Evolutionary conservation across 1,140 invertebrate genomes (phyloP), one percentile per base, ranked within the genome.

Genomic region (Caenorhabditis inopinata): DNA sequence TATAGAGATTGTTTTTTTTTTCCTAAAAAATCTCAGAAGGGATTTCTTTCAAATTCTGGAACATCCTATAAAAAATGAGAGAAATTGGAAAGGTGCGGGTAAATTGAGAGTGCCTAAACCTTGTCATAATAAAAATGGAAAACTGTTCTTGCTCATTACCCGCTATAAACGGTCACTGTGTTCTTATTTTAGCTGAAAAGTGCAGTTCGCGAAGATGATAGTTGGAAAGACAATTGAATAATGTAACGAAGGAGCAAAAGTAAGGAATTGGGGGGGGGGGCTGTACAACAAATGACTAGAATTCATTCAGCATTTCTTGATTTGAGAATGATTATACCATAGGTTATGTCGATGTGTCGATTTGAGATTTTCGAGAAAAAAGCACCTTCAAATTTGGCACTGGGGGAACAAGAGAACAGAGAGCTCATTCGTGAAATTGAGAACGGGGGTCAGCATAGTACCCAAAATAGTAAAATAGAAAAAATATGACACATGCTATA

Each of bases 281-380:
- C 58, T 68, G 58, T 68, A 68, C 58, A 68, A 18, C 58, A 68
- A 21, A 68, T 68, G 58, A 68, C 58, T 68, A 68, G 58, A 68
- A 68, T 68, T 25, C 58, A 68, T 38, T 68, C 58, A 68, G 58
- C 58, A 9, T 23, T 11, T 35, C 38, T 21, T 42, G 38, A 42
- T 42, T 68, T 68, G 16, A 18, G 25, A 16, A 32, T 32, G 27
- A 16, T 18, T 6, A 32, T 62, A 35, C 27, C 29, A 68, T 11
- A 21, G 29, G 32, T 68, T 68, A 32, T 68, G 58, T 68, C 58
- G 58, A 68, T 68, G 58, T 68, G 58, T 68, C 32, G 23, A 11
- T 21, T 68, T 68, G 58, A 68, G 58, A 68, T 68, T 68, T 68
- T 68, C 7, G 32, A 5, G 21, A 42, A 68, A 18, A 23, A n/a